Evolutionary conservation across 2,797 vertebrate genomes (phyloP).

Genomic region (Rachycentron canadum): DNA sequence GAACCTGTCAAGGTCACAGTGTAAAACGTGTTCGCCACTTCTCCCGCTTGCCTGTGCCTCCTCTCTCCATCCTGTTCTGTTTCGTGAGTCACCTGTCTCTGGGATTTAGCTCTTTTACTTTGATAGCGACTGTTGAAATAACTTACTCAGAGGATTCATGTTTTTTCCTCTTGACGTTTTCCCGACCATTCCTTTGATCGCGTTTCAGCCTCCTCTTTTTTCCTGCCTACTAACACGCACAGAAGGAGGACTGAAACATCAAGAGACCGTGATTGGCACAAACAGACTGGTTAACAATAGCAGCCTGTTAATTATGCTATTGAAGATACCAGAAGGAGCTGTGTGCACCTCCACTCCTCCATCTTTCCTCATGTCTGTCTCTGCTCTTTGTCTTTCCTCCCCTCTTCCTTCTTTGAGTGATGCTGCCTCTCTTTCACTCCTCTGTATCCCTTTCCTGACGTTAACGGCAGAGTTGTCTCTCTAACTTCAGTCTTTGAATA

Average conservation of each 20-base stretch:
- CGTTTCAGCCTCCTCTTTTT: not conserved
- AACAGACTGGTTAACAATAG: not conserved
- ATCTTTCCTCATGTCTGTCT: not conserved
- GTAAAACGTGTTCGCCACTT: not conserved
- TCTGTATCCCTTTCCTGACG: too few relatives aligned
- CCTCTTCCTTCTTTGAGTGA: not conserved
- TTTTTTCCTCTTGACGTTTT: not conserved
- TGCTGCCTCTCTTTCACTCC: not conserved
- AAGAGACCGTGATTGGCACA: not conserved
- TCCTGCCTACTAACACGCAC: not conserved
- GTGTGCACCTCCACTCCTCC: not conserved
- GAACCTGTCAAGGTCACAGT: conserved; percentile 7
- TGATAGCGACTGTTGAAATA: not conserved
- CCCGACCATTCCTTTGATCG: not conserved
- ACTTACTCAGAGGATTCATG: not conserved
- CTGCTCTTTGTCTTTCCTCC: not conserved
- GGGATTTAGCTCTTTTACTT: not conserved
- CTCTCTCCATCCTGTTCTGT: not conserved
- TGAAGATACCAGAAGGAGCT: not conserved
- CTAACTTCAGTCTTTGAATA: too few relatives aligned
- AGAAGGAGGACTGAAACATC: not conserved
- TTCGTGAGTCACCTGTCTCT: not conserved
- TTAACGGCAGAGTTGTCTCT: too few relatives aligned
- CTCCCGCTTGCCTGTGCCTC: not conserved
- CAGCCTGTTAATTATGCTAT: not conserved